A percentile compares a stretch with the other conserved stretches of the same genome.
Conservation (phyloP, 2,113 vertebrate species). For the Ammospiza caudacuta region DNA sequence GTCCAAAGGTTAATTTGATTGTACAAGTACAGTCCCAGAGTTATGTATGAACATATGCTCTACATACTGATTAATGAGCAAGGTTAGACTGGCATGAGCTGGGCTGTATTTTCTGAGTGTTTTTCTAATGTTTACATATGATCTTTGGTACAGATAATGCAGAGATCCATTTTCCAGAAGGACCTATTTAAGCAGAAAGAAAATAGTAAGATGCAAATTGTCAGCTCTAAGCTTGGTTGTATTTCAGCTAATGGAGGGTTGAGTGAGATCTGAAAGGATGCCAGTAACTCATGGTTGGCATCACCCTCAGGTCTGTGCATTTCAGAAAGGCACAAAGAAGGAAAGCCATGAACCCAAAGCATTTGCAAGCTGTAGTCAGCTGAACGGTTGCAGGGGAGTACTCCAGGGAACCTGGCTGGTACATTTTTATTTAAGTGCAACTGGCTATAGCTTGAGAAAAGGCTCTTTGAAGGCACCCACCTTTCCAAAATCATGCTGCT, state of each 20-base stretch:
- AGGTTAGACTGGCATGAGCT: slow-evolving; percentile 36
- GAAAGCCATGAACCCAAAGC: not conserved
- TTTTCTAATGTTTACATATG: slow-evolving; percentile 49
- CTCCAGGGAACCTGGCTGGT: not conserved
- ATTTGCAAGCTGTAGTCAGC: not conserved
- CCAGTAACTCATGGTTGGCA: slow-evolving; percentile 2
- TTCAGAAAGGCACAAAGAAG: not conserved
- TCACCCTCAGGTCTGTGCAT: not conserved
- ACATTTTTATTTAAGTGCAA: not conserved
- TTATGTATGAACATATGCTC: not conserved
- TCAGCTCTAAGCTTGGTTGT: slow-evolving; percentile 11
- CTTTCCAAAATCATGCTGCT: not conserved
- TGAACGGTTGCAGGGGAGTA: not conserved
- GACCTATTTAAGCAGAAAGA: slow-evolving; percentile 37
- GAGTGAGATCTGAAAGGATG: slow-evolving; percentile 20
- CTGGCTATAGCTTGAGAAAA: not conserved
- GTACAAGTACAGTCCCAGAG: not conserved
- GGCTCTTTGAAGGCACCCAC: not conserved
- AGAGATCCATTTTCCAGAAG: slow-evolving; percentile 59
- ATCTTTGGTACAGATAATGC: slow-evolving; percentile 45
- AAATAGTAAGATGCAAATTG: slow-evolving; percentile 57
- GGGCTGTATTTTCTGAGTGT: slow-evolving; percentile 43
- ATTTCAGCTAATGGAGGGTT: slow-evolving; percentile 55
- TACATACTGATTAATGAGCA: slow-evolving; percentile 3
- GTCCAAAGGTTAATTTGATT: slow-evolving; percentile 34